Base-by-base conservation (phyloP, 2,797 vertebrate species). In the Perodicticus potto region DNA sequence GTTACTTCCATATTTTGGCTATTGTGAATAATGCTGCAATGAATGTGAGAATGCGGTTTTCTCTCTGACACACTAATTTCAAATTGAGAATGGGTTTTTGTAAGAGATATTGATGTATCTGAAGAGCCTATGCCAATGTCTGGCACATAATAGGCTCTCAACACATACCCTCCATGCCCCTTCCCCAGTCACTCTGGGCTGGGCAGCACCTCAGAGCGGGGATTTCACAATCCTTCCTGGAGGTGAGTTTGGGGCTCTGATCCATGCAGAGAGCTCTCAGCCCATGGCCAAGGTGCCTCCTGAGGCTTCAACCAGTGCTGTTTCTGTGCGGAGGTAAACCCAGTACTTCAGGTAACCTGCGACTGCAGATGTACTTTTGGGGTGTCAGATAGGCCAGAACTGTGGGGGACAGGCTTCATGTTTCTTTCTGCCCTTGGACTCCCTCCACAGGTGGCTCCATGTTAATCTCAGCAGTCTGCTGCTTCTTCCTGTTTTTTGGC, bases 401-500 rank as follows among this genome's bases (percentile, higher is more conserved):
- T 11, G 12, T 9, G 40, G 40, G 45, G 8, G 45, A 43, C 49
- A 53, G 5, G 2, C 69, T 69, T 91, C 90, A 86, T 9, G 0
- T 2, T 90, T 37, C 32, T 59, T 32, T 86, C 3, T 84, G 72
- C 63, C 53, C 43, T 43, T 61, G 37, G 76, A 61, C 32, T 96
- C 91, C 83, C 12, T 78, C 70, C 0, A 0, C 70, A 99, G 99
- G 99, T 1, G 99, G 99, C 43, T 99, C 99, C 0, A 99, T 99
- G 99, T 97, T 99, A 95, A 99, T 98, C 34, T 99, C 99, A 0
- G 99, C 99, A 0, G 99, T 99, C 95, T 99, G 99, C 96, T 99
- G 99, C 82, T 99, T 99, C 98, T 99, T 99, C 97, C 98, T 99
- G 93, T 99, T 99, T 93, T 99, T 99, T 0, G 99, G 99, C 96